phyloP scores from a whole-genome alignment of 2,113 vertebrate species.

The Aspiorhynchus laticeps region DNA sequence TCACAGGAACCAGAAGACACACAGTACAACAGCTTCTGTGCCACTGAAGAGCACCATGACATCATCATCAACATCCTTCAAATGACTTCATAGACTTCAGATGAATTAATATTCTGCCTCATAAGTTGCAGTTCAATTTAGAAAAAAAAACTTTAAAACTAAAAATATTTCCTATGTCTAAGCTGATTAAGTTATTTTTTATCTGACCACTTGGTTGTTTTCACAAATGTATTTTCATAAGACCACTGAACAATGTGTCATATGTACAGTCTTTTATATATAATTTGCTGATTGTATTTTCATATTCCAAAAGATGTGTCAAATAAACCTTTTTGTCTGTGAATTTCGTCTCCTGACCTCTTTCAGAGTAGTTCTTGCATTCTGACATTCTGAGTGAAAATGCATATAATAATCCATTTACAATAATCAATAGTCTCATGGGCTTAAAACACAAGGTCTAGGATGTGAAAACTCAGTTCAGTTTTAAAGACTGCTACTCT shows the following conservation, averaged over 20 bases:
- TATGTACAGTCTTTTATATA: constrained; percentile 13
- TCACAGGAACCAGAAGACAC: not conserved
- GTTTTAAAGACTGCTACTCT: not conserved
- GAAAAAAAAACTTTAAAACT: not conserved
- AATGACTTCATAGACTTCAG: not conserved
- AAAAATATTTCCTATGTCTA: not conserved
- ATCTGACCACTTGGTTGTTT: not conserved
- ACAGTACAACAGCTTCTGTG: not conserved
- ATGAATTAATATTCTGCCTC: not conserved
- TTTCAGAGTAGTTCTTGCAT: not conserved
- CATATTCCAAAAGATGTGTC: not conserved
- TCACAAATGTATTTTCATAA: not conserved
- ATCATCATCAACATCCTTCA: not conserved
- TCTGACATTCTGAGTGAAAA: not conserved
- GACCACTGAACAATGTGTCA: constrained; percentile 11
- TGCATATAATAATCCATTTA: not conserved
- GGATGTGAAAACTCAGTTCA: not conserved
- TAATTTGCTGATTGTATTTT: not conserved
- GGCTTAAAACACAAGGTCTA: not conserved
- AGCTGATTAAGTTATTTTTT: not conserved
- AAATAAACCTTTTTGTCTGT: constrained; percentile 4
- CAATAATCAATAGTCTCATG: not conserved
- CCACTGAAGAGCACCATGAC: not conserved
- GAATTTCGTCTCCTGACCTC: not conserved
- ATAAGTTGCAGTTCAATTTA: not conserved